Conservation (phyloP, 2,888 invertebrate species). For the Philereme vetulata region DNA sequence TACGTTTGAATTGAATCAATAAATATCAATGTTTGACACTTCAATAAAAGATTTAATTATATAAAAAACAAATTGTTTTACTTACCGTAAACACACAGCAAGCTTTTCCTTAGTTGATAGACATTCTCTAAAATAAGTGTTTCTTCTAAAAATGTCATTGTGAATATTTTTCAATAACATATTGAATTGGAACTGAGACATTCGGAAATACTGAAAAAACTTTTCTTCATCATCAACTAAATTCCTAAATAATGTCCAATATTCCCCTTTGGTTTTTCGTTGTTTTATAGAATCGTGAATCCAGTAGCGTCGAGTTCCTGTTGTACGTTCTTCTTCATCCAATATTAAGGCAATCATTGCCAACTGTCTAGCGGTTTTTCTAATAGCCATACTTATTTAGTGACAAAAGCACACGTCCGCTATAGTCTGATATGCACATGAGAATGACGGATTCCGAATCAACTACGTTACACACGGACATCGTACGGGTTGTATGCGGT, state of each 20-base stretch:
- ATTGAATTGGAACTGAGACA: slow-evolving; percentile 23
- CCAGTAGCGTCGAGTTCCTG: slow-evolving; percentile 19
- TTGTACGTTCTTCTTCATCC: background rate
- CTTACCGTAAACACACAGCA: slow-evolving; percentile 32
- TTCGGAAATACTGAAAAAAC: slow-evolving; percentile 21
- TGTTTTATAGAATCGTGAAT: slow-evolving; percentile 31
- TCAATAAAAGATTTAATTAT: slow-evolving; percentile 11
- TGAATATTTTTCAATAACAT: slow-evolving; percentile 27
- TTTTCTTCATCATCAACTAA: no score
- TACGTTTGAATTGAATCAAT: slow-evolving; percentile 7
- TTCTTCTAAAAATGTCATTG: slow-evolving; percentile 26
- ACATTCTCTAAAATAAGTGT: slow-evolving; percentile 28
- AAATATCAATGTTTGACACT: slow-evolving; percentile 12
- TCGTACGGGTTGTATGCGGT: slow-evolving; percentile 2
- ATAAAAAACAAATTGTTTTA: slow-evolving; percentile 28
- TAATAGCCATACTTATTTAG: no score
- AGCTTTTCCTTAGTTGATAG: slow-evolving; percentile 30
- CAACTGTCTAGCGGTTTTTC: slow-evolving; percentile 1
- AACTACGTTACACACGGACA: no score
- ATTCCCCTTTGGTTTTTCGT: slow-evolving; percentile 33
- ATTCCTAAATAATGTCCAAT: slow-evolving; percentile 31
- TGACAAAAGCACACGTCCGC: background rate
- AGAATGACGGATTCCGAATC: slow-evolving; percentile 2
- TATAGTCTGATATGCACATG: slow-evolving; percentile 1
- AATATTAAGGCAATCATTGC: slow-evolving; percentile 3